phyloP scores from a whole-genome alignment of 1,140 invertebrate species.

The Saccostrea echinata region DNA sequence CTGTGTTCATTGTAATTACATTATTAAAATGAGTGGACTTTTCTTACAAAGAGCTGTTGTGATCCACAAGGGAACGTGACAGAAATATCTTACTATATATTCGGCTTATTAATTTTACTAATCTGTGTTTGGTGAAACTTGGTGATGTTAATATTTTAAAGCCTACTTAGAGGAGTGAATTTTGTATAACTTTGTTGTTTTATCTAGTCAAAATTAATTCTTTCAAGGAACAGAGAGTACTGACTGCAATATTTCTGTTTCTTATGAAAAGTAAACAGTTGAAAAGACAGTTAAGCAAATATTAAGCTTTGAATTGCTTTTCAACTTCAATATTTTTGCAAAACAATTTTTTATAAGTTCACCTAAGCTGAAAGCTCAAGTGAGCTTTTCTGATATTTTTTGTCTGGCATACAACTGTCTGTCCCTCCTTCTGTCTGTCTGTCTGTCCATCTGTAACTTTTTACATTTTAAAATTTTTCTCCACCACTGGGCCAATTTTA shows the following conservation, averaged over 20 bases:
- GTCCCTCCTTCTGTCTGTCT: too few species aligned
- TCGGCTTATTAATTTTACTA: neutral
- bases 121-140: neutral
- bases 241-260: neutral
- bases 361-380: neutral
- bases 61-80: neutral
- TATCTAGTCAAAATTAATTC: constrained; percentile 26
- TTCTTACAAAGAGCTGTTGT: neutral
- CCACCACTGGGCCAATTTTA: too few species aligned
- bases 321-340: neutral
- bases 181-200: neutral
- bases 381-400: neutral
- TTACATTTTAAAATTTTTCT: too few species aligned
- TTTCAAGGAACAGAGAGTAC: neutral
- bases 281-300: neutral
- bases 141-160: neutral
- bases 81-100: neutral
- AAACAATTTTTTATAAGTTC: neutral
- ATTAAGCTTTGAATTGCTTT: neutral
- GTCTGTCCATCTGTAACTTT: too few species aligned
- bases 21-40: neutral
- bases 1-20: neutral
- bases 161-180: neutral
- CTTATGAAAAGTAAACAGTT: neutral
- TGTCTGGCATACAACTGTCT: neutral